Conservation (phyloP, 1,140 invertebrate genomes). For the Diorhabda elongata region DNA sequence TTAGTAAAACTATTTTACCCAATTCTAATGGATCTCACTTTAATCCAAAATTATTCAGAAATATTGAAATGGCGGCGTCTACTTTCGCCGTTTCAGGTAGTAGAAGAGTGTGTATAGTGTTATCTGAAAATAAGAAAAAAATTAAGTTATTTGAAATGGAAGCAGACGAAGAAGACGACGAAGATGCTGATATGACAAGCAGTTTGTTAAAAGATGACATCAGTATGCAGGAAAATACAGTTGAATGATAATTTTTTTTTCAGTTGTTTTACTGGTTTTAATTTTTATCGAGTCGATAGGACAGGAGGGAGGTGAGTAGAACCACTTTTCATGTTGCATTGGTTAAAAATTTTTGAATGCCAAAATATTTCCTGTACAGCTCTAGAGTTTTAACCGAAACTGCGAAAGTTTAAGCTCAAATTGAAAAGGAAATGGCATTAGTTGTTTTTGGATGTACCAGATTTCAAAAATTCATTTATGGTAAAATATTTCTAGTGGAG, state of each 20-base stretch:
- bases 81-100: constrained; percentile 80
- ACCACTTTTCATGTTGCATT: no score
- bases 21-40: constrained; percentile 30
- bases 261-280: no score
- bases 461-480: no score
- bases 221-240: constrained; percentile 45
- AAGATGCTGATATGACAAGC: constrained; percentile 56
- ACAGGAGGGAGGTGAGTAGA: no score
- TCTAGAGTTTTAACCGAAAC: no score
- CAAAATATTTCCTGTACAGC: no score
- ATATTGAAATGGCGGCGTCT: constrained; percentile 68
- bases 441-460: no score
- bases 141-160: constrained; percentile 89
- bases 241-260: constrained; percentile 2
- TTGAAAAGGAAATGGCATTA: no score
- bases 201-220: constrained; percentile 48
- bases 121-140: constrained; percentile 74
- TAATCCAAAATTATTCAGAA: constrained; percentile 50
- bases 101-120: constrained; percentile 81
- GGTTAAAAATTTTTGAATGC: no score
- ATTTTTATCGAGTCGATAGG: no score
- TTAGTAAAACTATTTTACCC: constrained; percentile 45
- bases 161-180: constrained; percentile 82
- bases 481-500: no score
- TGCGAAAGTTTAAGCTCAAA: no score